phyloP scores from a whole-genome alignment of 2,797 vertebrate genomes.

The Propithecus deckenii region DNA sequence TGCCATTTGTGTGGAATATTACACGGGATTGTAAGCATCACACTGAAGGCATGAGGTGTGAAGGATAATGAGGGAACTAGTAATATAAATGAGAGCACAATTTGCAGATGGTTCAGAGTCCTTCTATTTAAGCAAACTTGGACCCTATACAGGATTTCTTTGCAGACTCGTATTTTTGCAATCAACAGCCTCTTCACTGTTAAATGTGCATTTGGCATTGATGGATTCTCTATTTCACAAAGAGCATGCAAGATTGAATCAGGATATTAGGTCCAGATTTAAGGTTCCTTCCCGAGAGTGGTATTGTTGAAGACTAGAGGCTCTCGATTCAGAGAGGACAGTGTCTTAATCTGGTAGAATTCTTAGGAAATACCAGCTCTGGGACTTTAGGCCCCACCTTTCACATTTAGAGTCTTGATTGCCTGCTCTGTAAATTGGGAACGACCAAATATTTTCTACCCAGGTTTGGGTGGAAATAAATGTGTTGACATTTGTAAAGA shows the following conservation, averaged over 20 bases:
- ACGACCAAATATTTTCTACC: background rate
- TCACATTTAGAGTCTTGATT: background rate
- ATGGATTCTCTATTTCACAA: background rate
- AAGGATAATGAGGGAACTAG: background rate
- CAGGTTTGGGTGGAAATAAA: background rate
- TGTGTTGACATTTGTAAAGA: background rate
- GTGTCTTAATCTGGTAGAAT: background rate
- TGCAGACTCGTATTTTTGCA: background rate
- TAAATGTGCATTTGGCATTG: background rate
- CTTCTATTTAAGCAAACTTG: background rate
- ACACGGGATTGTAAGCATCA: background rate
- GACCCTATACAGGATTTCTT: background rate
- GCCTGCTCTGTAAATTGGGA: background rate
- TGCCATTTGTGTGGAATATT: too few species aligned
- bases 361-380: background rate
- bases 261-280: background rate
- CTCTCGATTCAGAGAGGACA: background rate
- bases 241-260: background rate
- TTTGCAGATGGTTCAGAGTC: background rate
- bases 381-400: too few species aligned
- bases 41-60: background rate
- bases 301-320: background rate
- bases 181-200: background rate
- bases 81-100: background rate
- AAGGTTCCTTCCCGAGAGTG: background rate